Base-by-base conservation (phyloP, 2,113 vertebrate species). In the Hypanus sabinus region DNA sequence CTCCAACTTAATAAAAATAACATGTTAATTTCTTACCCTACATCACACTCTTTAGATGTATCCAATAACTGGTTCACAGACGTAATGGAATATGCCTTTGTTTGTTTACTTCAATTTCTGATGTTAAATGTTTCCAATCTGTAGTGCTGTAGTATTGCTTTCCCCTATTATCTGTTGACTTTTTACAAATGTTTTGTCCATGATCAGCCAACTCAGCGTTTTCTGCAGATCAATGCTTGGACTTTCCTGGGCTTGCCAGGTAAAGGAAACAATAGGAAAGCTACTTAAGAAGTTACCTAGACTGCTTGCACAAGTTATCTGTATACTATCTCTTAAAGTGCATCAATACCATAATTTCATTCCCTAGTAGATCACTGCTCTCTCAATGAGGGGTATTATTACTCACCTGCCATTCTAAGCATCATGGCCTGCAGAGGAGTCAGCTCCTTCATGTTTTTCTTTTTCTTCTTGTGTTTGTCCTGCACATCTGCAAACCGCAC, bases 361-460 rank as follows among this genome's bases (percentile, higher is more conserved):
- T 36, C 2, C 65, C 70, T 55, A 1, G 24, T 46, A 46, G 20
- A 57, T 73, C 20, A 2, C 30, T 14, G 36, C 33, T 46, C 27
- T 22, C 36, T 14, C 46, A 12, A n/a, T 62, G 80, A 81, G 79
- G 0, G 30, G 60, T 0, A 85, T 14, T 62, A 9, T 27, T 27
- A 46, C 95, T 94, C 94, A 98, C 98, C 98, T 95, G 98, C 99
- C 99, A 99, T 99, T 95, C 98, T 97, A 57, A 99, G 96, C 98
- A 99, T 99, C 98, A 99, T 99, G 65, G 99, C 99, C 96, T 99
- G 99, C 92, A 99, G 97, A 0, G 99, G 99, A 9, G 99, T 99
- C 94, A 99, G 97, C 62, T 98, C 98, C 95, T 99, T 99, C 93
- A 97, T 97, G 94, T 98, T 98, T 96, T 99, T 99, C 94, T 98